Evolutionary conservation across 1,140 invertebrate species (phyloP), one percentile per base, ranked within the genome.

Genomic region (Hycleus phaleratus): DNA sequence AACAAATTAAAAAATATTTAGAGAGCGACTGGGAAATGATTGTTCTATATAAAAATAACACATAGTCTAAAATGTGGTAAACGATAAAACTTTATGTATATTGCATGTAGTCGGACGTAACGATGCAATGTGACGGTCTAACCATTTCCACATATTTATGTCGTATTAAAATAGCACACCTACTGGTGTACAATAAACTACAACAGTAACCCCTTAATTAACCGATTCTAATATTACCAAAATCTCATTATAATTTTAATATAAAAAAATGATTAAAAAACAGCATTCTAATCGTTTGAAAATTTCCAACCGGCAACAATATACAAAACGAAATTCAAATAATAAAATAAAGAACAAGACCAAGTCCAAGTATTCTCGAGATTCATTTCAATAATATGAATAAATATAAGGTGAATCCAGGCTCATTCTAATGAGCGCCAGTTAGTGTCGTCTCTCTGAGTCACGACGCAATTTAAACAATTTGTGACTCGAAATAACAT

Each of bases 401-500:
- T 72, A 72, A 72, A 71, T 72, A 72, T 72, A 72, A 72, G 69
- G 69, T 67, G 66, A 63, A 70, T 71, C 68, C 68, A 42, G 64
- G 64, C 64, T 66, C 67, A 71, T 71, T 71, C 73, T 75, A 76
- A 75, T 76, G 75, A 75, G 75, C 68, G 67, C 71, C 74, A 74
- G 73, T 76, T 75, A 75, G 69, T 73, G 74, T 75, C 74, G 68
- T 58, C 55, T 67, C 69, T 67, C 68, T 77, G 75, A 77, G 68
- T 75, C 73, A 75, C 74, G 74, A 72, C 66, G 72, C 75, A 74
- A 77, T 76, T 77, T 75, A 75, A 76, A 74, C 74, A 77, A 77
- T 77, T 77, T 77, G 75, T 76, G 75, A 77, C 70, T 75, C 68
- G 75, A 77, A 76, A 77, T 75, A 76, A 74, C 75, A 75, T 75